Conservation (phyloP, 2,888 invertebrate genomes). For the Masnerella sp. region DNA sequence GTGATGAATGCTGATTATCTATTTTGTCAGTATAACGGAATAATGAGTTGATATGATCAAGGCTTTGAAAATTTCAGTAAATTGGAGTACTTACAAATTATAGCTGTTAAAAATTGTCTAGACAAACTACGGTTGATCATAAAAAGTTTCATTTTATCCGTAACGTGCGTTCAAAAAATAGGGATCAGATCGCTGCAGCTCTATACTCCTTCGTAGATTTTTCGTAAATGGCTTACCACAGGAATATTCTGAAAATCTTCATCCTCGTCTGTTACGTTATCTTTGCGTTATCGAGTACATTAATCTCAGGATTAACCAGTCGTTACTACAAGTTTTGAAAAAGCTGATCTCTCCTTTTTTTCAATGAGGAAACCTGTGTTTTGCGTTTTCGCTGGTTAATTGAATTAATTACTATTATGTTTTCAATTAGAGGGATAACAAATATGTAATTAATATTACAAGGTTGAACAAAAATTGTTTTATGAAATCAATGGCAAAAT, state of each 20-base stretch:
- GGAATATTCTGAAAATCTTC: constrained; percentile 35
- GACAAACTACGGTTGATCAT: constrained; percentile 30
- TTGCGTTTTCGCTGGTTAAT: no score
- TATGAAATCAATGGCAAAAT: neutral
- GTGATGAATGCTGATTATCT: no score
- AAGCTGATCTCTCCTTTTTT: constrained; percentile 1
- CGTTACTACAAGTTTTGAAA: constrained; percentile 22
- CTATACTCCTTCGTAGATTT: constrained; percentile 30
- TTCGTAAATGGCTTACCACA: constrained; percentile 32
- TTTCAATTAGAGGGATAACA: no score
- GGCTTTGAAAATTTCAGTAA: no score
- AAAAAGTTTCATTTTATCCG: constrained; percentile 12
- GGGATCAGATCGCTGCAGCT: constrained; percentile 1
- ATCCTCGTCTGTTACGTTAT: constrained; percentile 30
- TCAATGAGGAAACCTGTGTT: neutral
- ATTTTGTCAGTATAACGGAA: no score
- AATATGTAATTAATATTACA: no score
- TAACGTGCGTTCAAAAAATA: neutral
- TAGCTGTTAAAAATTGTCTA: constrained; percentile 25
- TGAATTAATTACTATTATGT: neutral
- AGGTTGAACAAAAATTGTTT: no score
- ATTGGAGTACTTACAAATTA: constrained; percentile 36
- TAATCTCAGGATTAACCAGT: constrained; percentile 52
- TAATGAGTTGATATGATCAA: no score
- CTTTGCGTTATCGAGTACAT: constrained; percentile 36